Percentiles rank a stretch among this genome's conserved stretches.
Conservation (phyloP, 2,888 invertebrate genomes). For the Pseudococcus viburni region DNA sequence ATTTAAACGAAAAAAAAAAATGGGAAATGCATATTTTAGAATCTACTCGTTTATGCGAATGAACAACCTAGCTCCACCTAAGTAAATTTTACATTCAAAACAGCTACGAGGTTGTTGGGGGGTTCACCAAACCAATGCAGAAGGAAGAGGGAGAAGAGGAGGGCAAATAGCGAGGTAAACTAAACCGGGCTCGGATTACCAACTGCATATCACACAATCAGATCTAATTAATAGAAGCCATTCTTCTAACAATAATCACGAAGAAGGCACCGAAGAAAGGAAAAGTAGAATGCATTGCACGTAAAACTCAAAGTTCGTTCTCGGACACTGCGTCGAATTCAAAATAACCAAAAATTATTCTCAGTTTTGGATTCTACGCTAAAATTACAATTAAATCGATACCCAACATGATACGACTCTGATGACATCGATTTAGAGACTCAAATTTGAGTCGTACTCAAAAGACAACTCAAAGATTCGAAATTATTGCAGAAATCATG, state of each 20-base stretch:
- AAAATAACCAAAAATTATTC: background rate
- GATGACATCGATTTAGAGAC: background rate
- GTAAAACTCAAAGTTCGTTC: background rate
- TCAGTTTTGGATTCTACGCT: background rate
- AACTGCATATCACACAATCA: background rate
- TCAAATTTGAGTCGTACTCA: background rate
- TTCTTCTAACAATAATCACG: background rate
- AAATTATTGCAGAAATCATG: too few relatives aligned
- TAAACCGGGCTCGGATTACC: background rate
- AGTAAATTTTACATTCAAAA: background rate
- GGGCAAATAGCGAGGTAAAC: background rate
- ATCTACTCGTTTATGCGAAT: background rate
- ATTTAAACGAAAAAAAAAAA: background rate
- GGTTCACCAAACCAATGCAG: background rate
- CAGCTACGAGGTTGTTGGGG: background rate
- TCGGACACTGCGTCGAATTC: background rate
- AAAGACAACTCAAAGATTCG: background rate
- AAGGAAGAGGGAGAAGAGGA: background rate
- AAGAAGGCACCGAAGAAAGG: slow-evolving; percentile 2
- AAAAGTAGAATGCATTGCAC: background rate
- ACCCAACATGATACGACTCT: background rate
- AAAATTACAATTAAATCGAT: background rate
- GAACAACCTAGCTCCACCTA: background rate
- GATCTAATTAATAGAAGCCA: background rate
- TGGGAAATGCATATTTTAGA: background rate